Evolutionary conservation across 2,888 invertebrate species (phyloP), one percentile per base, ranked within the genome.

Genomic region (Drosophila conformis): DNA sequence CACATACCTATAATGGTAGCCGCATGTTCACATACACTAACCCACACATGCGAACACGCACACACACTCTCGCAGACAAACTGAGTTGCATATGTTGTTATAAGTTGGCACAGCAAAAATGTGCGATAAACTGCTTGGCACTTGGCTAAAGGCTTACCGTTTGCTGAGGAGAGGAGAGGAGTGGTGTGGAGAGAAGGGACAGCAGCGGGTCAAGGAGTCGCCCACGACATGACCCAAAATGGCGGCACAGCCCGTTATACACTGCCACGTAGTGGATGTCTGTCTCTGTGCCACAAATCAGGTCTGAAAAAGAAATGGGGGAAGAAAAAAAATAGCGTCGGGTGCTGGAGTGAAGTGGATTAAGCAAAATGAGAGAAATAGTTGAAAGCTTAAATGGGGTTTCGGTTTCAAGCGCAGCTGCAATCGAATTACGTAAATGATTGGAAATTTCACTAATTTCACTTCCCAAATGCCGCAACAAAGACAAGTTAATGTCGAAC

Each of bases 61-160:
- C 36, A 56, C 63, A 51, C 40, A 67, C 48, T 42, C 21, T 4
- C 21, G 46, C 21, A 21, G 11, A 18, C 49, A 62, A 10, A 29
- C 31, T 29, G 53, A 59, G 69, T 59, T 82, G 79, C 85, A 86
- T 85, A 80, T 88, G 83, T 86, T 82, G 82, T 69, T 76, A 80
- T 79, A 86, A 77, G 78, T 80, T 78, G 68, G 62, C 49, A 52
- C 69, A 64, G 59, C 59, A 62, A 81, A 87, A 87, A 83, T 86
- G 73, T 86, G 89, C 86, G 86, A 86, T 86, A 86, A 86, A 86
- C 89, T 83, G 86, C 78, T 85, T 83, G 80, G 73, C 75, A 77
- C 72, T 65, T 65, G 72, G 70, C 70, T 25, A 65, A 48, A 56
- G 78, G 63, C 63, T 68, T 62, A 65, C 54, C 13, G 35, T 36